phyloP scores from a whole-genome alignment of 2,113 vertebrate species.

The Xenopus borealis region DNA sequence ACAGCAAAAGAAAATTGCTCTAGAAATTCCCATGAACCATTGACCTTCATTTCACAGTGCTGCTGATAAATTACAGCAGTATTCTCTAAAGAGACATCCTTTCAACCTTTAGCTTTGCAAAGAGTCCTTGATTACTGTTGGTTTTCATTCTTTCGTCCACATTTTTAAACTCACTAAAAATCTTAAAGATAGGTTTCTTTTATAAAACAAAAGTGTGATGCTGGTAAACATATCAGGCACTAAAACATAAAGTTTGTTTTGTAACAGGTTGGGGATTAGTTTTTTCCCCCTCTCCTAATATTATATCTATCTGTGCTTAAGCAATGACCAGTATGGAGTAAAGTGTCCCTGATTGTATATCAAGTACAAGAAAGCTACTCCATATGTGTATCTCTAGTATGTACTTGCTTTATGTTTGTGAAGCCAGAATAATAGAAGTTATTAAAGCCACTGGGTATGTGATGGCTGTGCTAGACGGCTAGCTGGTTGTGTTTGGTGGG shows the following conservation, averaged over 20 bases:
- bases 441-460: no score
- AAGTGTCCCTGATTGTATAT: no score
- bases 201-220: no score
- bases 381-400: no score
- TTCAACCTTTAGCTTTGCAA: constrained; percentile 1
- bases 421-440: no score
- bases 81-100: constrained; percentile 9
- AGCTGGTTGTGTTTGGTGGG: no score
- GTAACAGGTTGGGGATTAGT: neutral
- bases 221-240: no score
- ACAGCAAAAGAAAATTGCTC: neutral
- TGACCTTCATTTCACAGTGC: constrained; percentile 30
- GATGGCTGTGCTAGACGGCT: no score
- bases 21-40: constrained; percentile 12
- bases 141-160: neutral
- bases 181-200: neutral
- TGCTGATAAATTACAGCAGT: constrained; percentile 26
- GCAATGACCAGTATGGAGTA: no score
- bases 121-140: neutral
- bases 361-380: no score
- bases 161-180: neutral
- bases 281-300: neutral
- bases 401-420: no score
- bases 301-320: no score
- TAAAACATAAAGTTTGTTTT: neutral